A percentile compares a stretch with the other conserved stretches of the same genome.
Conservation (phyloP, 2,113 vertebrate genomes). For the Leptosomus discolor region DNA sequence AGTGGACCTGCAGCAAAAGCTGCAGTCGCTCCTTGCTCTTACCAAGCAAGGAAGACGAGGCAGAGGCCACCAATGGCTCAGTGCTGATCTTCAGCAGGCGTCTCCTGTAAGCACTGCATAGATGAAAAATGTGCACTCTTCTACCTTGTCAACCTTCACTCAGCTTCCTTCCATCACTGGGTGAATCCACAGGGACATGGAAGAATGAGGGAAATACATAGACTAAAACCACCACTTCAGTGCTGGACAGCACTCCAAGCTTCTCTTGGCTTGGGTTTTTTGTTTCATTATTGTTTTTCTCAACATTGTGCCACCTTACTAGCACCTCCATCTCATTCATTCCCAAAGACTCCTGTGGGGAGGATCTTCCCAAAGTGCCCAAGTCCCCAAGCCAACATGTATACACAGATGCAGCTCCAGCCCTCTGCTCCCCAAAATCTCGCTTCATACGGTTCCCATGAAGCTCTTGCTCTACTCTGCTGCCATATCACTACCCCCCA, state of each 20-base stretch:
- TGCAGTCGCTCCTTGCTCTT: not conserved
- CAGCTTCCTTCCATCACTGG: not conserved
- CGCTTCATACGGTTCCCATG: not conserved
- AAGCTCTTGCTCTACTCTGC: not conserved
- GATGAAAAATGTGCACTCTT: not conserved
- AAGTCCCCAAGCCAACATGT: accelerated
- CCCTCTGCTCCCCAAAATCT: not conserved
- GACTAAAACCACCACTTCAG: not conserved
- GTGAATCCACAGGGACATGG: not conserved
- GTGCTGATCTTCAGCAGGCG: not conserved
- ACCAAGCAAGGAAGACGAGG: not conserved
- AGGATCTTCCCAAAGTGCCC: not conserved
- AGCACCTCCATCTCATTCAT: not conserved
- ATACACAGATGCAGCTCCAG: not conserved
- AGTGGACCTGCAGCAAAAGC: not conserved
- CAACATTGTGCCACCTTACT: not conserved
- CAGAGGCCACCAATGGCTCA: not conserved
- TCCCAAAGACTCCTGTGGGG: accelerated
- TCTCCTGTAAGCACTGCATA: not conserved
- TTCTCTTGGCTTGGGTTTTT: not conserved
- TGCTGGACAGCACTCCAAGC: not conserved
- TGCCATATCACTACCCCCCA: not conserved
- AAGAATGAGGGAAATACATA: accelerated
- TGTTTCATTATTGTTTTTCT: not conserved
- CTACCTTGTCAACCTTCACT: not conserved